Percentiles rank a stretch among this genome's conserved stretches.
Conservation (phyloP, 2,888 invertebrate genomes). For the Netelia melanura region DNA sequence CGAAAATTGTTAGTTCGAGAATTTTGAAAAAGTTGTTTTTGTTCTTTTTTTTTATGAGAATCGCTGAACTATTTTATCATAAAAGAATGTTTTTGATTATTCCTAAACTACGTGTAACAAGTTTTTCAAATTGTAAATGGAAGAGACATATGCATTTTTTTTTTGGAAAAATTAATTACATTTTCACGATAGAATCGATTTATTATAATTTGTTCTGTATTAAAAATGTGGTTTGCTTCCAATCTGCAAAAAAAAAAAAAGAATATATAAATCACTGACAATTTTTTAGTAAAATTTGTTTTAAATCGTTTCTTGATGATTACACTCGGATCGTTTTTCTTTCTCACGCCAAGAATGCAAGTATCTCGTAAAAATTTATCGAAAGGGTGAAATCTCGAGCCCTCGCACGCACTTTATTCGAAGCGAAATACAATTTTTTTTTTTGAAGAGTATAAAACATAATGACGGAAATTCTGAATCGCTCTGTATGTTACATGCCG, state of each 20-base stretch:
- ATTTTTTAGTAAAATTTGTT: background rate
- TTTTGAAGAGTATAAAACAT: slow-evolving; percentile 33
- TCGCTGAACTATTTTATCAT: too few relatives aligned
- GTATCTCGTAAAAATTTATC: background rate
- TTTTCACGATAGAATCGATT: background rate
- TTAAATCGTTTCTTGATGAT: background rate
- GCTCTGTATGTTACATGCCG: slow-evolving; percentile 52
- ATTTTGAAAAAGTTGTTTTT: background rate
- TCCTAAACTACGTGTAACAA: too few relatives aligned
- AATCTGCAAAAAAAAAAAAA: background rate
- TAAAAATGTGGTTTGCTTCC: background rate
- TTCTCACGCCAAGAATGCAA: background rate
- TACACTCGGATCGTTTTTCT: background rate
- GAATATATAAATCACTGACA: background rate
- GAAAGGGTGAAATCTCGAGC: background rate
- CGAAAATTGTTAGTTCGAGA: background rate
- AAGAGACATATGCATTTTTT: too few relatives aligned
- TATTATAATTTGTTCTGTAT: background rate
- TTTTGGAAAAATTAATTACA: background rate
- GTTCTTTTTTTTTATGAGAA: background rate
- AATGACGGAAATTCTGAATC: slow-evolving; percentile 62
- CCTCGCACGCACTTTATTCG: slow-evolving; percentile 1
- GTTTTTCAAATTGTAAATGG: background rate
- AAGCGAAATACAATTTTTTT: slow-evolving; percentile 12
- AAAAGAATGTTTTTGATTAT: background rate